Conservation (phyloP, 2,888 invertebrate species). For the Agrochola macilenta region DNA sequence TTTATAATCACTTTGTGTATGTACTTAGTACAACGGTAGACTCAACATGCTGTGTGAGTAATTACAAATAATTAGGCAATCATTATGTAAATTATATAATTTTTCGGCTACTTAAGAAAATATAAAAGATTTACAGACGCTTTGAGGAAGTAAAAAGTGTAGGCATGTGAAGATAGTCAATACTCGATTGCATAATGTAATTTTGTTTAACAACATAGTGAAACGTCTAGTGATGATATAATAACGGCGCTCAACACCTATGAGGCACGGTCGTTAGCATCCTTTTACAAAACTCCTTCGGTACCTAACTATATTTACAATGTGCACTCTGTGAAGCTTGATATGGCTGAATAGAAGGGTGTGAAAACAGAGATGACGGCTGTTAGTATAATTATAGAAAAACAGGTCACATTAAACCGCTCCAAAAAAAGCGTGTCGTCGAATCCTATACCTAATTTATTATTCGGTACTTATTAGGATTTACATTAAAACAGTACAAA, state of each 20-base stretch:
- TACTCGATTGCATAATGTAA: constrained; percentile 83
- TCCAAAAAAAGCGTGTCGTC: not conserved
- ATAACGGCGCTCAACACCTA: constrained; percentile 70
- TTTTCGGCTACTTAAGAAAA: constrained; percentile 53
- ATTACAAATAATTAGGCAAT: constrained; percentile 49
- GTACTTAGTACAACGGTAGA: constrained; percentile 23
- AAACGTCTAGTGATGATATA: constrained; percentile 86
- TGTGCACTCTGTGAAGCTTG: constrained; percentile 19
- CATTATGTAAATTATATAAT: constrained; percentile 56
- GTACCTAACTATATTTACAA: constrained; percentile 7
- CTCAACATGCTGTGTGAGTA: constrained; percentile 34
- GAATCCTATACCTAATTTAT: not conserved
- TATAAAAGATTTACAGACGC: constrained; percentile 59
- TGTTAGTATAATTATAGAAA: not conserved
- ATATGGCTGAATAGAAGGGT: not conserved
- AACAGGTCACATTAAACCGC: not conserved
- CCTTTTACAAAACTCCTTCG: constrained; percentile 51
- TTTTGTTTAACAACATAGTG: constrained; percentile 88
- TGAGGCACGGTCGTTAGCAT: constrained; percentile 41
- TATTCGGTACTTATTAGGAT: not conserved
- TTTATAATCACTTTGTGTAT: constrained; percentile 11
- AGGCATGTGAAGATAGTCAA: constrained; percentile 75
- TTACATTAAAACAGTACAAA: not conserved
- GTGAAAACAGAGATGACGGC: not conserved
- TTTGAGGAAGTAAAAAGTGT: constrained; percentile 78